Base-by-base conservation (phyloP, 2,113 vertebrate species). In the Plecotus auritus region DNA sequence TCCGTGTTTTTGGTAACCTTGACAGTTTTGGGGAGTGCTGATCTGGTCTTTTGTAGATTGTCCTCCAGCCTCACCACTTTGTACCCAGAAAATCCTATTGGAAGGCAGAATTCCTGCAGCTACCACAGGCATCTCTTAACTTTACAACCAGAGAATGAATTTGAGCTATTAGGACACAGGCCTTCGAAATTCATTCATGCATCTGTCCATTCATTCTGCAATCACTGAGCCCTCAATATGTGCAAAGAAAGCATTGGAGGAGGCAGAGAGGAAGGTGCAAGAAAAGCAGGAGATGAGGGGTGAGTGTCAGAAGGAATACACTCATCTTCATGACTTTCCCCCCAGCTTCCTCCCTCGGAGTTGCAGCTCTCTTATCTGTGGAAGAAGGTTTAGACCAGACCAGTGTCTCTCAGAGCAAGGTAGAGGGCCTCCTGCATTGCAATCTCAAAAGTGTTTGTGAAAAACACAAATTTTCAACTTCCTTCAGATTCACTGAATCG, bases 311-410 rank as follows among this genome's bases (percentile, higher is more conserved):
- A 66, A 54, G 47, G 26, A 7, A 7, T 14, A 6, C 0, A 4
- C 5, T 4, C 17, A 7, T 6, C 7, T 4, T 3, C 1, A 11
- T 7, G 20, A 0, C 13, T 13, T n/a, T 37, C 11, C 54, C 54
- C 35, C 51, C n/a, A 47, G n/a, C 35, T n/a, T 26, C 4, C 4
- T 42, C 45, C 11, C 8, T 66, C 1, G 40, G 28, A 47, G 37
- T 8, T n/a, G 4, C 61, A 49, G 45, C 4, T n/a, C 20, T n/a
- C 14, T 47, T 7, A 30, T 12, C 64, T 66, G 45, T 20, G 32
- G 17, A n/a, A 7, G 16, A 37, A 54, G 10, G 17, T 7, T 1
- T 40, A 9, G 10, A 20, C 13, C 32, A 42, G 35, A 66, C 32
- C 47, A 74, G 69, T n/a, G 28, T 42, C 51, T 67, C 74, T 49